These are phyloP conservation scores for Dioctria linearis DNA, from an alignment of 2,888 invertebrate species.

Conservation along the genomic window DNA sequence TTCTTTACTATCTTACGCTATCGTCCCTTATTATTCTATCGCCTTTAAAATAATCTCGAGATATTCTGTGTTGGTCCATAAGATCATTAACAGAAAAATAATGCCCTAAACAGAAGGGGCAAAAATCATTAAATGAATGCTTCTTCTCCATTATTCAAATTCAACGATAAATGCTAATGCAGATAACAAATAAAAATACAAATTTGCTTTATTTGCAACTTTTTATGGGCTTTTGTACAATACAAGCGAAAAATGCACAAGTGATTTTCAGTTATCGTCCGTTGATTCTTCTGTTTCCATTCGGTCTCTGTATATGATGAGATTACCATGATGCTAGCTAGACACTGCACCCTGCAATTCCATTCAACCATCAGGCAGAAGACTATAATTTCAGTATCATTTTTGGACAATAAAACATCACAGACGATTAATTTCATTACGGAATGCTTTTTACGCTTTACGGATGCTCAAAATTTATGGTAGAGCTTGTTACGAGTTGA, in stretches of 20 bases:
- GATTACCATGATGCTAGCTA: not conserved
- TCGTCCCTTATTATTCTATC: too few relatives aligned
- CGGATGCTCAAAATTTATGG: constrained; percentile 47
- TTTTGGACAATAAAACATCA: constrained; percentile 54
- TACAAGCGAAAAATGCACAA: constrained; percentile 14
- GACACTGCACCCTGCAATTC: constrained; percentile 44
- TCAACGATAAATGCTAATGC: not conserved
- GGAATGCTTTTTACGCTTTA: constrained; percentile 48
- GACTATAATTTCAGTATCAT: constrained; percentile 49
- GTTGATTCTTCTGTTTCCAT: constrained; percentile 24
- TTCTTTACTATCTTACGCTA: too few relatives aligned
- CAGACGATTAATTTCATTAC: constrained; percentile 54
- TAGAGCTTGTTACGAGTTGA: constrained; percentile 46
- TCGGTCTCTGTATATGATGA: not conserved
- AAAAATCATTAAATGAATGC: too few relatives aligned
- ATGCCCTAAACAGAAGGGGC: too few relatives aligned
- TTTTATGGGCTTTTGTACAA: constrained; percentile 24
- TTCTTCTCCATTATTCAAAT: too few relatives aligned
- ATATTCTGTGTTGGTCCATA: too few relatives aligned
- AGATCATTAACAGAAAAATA: too few relatives aligned
- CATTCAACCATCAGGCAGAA: constrained; percentile 25
- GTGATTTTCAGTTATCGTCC: constrained; percentile 35
- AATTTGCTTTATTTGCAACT: constrained; percentile 44
- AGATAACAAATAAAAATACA: constrained; percentile 35
- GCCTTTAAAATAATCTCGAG: too few relatives aligned